These are phyloP conservation scores for Nannoperca obscura DNA, from an alignment of 2,797 vertebrate genomes.

Conservation along the genomic window DNA sequence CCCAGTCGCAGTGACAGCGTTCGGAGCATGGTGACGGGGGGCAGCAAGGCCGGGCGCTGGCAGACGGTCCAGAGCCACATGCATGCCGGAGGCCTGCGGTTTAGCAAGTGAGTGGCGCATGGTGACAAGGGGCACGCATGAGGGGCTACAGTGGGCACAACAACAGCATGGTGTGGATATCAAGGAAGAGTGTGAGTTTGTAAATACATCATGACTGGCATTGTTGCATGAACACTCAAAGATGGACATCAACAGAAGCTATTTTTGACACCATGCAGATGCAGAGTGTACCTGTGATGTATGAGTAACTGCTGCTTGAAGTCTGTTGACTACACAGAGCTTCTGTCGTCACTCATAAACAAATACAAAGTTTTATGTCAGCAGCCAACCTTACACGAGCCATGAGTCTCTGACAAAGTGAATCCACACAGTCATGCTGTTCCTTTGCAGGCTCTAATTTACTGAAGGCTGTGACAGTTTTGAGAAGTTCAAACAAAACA, in stretches of 20 bases:
- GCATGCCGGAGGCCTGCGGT: conserved; percentile 96
- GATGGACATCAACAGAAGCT: conserved; percentile 13
- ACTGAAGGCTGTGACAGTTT: conserved; percentile 48
- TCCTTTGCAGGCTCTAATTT: conserved; percentile 54
- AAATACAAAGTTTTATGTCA: conserved; percentile 61
- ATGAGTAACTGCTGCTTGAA: conserved; percentile 32
- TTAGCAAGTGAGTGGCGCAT: conserved; percentile 95
- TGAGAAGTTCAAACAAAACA: conserved; percentile 48
- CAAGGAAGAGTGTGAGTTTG: conserved; percentile 47
- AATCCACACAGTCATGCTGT: conserved; percentile 44
- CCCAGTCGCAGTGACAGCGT: conserved; percentile 94
- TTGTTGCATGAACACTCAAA: conserved; percentile 55
- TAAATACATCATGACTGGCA: conserved; percentile 36
- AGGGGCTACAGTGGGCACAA: conserved; percentile 59
- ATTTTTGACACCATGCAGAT: conserved; percentile 32
- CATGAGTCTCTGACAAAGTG: conserved; percentile 54
- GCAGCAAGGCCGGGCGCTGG: conserved; percentile 94
- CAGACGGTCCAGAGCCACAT: conserved; percentile 98
- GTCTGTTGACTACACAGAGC: conserved; percentile 55
- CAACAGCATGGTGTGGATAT: conserved; percentile 68
- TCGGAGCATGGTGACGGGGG: conserved; percentile 90
- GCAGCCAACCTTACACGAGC: conserved; percentile 54
- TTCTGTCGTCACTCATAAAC: conserved; percentile 33
- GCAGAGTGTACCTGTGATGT: conserved; percentile 41
- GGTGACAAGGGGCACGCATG: conserved; percentile 70